These are phyloP conservation scores for Ophion ellenae DNA, from an alignment of 2,888 invertebrate species.

Conservation along the genomic window DNA sequence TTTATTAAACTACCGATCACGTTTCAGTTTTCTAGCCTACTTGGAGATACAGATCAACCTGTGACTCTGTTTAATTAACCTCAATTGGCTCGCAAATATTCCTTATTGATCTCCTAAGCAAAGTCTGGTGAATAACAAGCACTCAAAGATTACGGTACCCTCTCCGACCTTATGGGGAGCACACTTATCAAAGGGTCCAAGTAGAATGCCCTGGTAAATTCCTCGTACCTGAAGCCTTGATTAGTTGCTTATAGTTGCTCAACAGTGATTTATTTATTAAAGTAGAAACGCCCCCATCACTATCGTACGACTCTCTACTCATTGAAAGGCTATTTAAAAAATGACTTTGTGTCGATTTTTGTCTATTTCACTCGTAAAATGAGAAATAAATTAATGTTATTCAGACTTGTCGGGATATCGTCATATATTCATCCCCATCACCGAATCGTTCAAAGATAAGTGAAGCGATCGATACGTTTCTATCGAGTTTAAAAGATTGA, in stretches of 20 bases:
- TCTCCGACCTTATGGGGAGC: neutral
- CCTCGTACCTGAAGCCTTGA: neutral
- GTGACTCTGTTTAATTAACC: constrained; percentile 50
- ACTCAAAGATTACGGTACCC: constrained; percentile 40
- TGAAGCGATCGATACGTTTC: too few species aligned
- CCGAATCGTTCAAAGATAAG: too few species aligned
- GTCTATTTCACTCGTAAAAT: too few species aligned
- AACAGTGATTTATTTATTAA: neutral
- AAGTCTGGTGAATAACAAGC: constrained; percentile 34
- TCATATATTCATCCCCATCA: too few species aligned
- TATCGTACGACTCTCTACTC: neutral
- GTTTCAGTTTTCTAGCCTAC: too few species aligned
- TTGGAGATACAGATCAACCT: neutral
- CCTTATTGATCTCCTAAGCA: constrained; percentile 46
- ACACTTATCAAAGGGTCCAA: constrained; percentile 16
- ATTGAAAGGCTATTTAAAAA: neutral
- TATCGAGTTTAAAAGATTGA: too few species aligned
- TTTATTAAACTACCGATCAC: too few species aligned
- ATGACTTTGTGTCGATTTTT: too few species aligned
- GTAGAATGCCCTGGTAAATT: neutral
- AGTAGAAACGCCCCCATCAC: neutral
- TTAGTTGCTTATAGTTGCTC: neutral
- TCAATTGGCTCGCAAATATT: constrained; percentile 52
- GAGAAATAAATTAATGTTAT: too few species aligned
- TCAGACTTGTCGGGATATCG: too few species aligned